Evolutionary conservation across 2,797 vertebrate genomes (phyloP).

Genomic region (Thalassophryne amazonica): DNA sequence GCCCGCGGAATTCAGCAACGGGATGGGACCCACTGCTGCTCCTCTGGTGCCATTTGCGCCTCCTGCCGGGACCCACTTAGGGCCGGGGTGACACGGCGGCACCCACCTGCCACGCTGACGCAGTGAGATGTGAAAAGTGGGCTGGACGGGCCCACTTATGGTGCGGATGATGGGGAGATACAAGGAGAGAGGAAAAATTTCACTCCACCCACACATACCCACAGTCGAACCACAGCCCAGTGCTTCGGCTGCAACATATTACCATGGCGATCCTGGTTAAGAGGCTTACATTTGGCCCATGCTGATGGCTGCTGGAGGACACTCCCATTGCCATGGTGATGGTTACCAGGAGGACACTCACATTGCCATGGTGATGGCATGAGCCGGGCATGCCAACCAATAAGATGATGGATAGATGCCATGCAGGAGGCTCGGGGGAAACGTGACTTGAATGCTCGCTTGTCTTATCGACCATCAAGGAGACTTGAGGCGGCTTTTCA

Average conservation of each 20-base stretch:
- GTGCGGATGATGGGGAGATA: neutral
- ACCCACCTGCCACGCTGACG: constrained; percentile 19
- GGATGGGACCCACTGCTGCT: constrained; percentile 31
- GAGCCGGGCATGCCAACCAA: constrained; percentile 75
- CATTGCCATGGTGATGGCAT: constrained; percentile 79
- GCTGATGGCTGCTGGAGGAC: constrained; percentile 76
- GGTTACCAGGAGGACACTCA: constrained; percentile 75
- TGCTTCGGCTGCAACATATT: constrained; percentile 59
- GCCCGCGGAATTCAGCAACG: constrained; percentile 25
- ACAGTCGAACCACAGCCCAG: constrained; percentile 32
- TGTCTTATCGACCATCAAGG: constrained; percentile 41
- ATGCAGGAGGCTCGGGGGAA: constrained; percentile 65
- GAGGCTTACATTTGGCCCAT: constrained; percentile 77
- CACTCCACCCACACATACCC: constrained; percentile 13
- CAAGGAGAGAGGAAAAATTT: constrained; percentile 1
- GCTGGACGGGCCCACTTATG: constrained; percentile 4
- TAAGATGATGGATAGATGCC: constrained; percentile 76
- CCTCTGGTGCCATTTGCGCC: constrained; percentile 43
- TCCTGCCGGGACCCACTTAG: constrained; percentile 49
- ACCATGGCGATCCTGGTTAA: constrained; percentile 77
- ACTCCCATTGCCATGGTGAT: constrained; percentile 80
- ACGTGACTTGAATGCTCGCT: constrained; percentile 66
- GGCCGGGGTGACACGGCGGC: constrained; percentile 20
- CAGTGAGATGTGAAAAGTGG: constrained; percentile 32
- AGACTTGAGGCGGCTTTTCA: constrained; percentile 26